Evolutionary conservation across 2,797 vertebrate genomes (phyloP).

Genomic region (Falco cherrug): DNA sequence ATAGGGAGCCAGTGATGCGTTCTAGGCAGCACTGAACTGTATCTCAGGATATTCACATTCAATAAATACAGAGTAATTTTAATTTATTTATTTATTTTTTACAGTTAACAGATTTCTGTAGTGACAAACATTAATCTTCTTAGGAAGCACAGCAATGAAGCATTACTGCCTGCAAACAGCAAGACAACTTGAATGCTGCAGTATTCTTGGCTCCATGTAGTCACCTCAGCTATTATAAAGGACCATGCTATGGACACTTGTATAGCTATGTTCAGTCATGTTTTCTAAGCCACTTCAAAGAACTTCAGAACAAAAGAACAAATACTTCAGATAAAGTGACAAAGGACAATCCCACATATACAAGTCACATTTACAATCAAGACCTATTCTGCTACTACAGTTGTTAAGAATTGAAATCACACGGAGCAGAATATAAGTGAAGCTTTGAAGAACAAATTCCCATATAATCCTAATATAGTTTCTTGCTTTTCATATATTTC

Average conservation of each 20-base stretch:
- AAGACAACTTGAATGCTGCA: neutral
- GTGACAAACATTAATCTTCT: neutral
- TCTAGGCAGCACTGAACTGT: neutral
- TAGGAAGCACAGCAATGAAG: neutral
- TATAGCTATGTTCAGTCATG: neutral
- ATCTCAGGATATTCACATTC: neutral
- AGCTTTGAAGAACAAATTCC: neutral
- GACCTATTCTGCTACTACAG: neutral
- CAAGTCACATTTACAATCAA: neutral
- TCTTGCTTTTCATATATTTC: neutral
- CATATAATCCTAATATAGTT: neutral
- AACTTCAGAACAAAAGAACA: constrained; percentile 29
- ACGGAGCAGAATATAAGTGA: neutral
- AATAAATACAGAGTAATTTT: neutral
- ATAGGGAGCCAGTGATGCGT: neutral
- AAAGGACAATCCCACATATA: neutral
- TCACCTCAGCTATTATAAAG: neutral
- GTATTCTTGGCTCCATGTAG: neutral
- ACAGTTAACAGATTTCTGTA: neutral
- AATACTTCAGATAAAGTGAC: constrained; percentile 5
- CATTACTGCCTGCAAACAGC: neutral
- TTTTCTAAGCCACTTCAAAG: neutral
- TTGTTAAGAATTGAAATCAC: neutral
- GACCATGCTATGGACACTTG: neutral
- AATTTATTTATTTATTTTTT: neutral